Evolutionary conservation across 1,140 invertebrate genomes (phyloP), one percentile per base, ranked within the genome.

Genomic region (Lepidotrigona ventralis): DNA sequence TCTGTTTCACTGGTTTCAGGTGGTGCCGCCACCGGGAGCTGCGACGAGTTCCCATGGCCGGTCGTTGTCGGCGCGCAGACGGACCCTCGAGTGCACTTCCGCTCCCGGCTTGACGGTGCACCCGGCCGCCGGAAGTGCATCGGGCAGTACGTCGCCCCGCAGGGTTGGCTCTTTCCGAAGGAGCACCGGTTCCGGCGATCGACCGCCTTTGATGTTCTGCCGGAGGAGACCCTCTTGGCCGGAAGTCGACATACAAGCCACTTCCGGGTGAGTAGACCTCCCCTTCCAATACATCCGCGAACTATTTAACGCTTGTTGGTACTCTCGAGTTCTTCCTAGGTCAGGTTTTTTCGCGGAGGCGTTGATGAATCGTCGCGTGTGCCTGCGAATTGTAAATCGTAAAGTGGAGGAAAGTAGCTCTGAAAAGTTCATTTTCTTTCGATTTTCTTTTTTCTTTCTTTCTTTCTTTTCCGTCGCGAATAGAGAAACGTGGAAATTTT

Each of bases 241-340:
- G 6, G 97, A 97, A 91, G 96, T 97, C n/a, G 97, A 97, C 90
- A 96, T 96, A 89, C 96, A 96, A 79, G 96, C 97, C 53, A 96
- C 96, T 81, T 97, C 97, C 2, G 96, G 97, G 97, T 97, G 94
- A 96, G 96, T 94, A 73, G 9, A 8, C 15, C 12, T 73, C n/a
- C 3, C 21, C 3, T 15, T n/a, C 14, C 9, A 29, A 54, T 12
- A 46, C 2, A n/a, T 17, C 4, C 4, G 69, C 12, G 15, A 23
- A 12, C 15, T 51, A 39, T 51, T 70, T 51, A 2, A 46, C 69
- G 69, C 39, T 9, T 46, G 29, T 68, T 68, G 29, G 1, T 26
- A 12, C 15, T 21, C 12, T n/a, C 23, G 39, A n/a, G 8, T 11
- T 21, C 19, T 68, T 39, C 0, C 17, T 11, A 33, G 0, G 14